Evolutionary conservation across 2,113 vertebrate genomes (phyloP).

Genomic region (Recurvirostra avosetta): DNA sequence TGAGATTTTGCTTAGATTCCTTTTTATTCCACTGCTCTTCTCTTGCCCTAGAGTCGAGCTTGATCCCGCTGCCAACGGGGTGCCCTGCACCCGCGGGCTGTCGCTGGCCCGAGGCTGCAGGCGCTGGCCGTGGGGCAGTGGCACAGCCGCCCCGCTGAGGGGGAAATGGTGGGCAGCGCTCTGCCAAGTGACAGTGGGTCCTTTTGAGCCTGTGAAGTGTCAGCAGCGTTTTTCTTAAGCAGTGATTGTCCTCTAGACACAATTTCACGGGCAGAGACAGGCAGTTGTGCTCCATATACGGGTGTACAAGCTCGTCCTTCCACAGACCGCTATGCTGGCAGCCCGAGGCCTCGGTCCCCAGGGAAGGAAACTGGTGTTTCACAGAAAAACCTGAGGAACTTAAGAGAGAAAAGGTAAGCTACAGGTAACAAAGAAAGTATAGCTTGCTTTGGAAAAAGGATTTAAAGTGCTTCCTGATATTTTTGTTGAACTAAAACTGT

Average conservation of each 20-base stretch:
- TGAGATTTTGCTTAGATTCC: neutral
- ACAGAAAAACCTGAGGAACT: neutral
- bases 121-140: neutral
- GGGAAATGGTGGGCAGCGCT: neutral
- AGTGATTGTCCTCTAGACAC: neutral
- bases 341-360: fast-evolving
- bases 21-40: neutral
- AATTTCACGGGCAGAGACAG: neutral
- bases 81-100: neutral
- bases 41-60: neutral
- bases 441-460: neutral
- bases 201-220: neutral
- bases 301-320: neutral
- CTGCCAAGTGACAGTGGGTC: neutral
- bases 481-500: neutral
- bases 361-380: neutral
- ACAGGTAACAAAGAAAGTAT: neutral
- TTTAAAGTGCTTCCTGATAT: neutral
- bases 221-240: neutral
- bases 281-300: fast-evolving
- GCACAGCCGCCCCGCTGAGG: neutral
- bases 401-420: neutral
- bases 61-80: fast-evolving
- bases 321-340: fast-evolving
- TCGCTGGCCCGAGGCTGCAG: neutral